phyloP scores from a whole-genome alignment of 2,888 invertebrate genomes.

The Morpho achilles region DNA sequence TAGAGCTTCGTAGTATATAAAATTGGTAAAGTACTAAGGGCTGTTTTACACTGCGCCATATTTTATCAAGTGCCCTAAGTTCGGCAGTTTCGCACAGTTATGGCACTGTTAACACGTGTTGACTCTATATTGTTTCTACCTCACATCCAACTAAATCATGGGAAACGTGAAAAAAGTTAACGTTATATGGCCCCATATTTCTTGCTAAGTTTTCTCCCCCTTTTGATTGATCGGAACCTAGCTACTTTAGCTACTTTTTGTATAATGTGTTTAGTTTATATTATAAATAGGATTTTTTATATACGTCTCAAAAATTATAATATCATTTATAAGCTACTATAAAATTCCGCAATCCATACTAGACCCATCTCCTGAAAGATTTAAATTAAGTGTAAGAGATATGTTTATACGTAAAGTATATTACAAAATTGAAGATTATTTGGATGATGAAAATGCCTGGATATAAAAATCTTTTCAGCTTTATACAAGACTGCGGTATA shows the following conservation, averaged over 20 bases:
- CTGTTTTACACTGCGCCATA: conserved; percentile 67
- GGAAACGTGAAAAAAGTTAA: conserved; percentile 42
- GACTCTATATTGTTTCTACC: conserved; percentile 61
- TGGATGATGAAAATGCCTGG: too few species aligned
- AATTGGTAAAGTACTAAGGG: conserved; percentile 45
- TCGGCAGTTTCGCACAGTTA: conserved; percentile 72
- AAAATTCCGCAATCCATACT: too few species aligned
- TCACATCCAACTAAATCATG: conserved; percentile 55
- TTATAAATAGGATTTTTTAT: too few species aligned
- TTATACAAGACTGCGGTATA: too few species aligned
- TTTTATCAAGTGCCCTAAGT: conserved; percentile 75
- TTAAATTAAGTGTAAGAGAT: too few species aligned
- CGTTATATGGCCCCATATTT: conserved; percentile 27
- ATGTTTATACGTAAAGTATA: too few species aligned
- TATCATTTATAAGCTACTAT: too few species aligned
- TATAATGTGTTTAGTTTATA: neutral
- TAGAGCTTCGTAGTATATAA: conserved; percentile 10
- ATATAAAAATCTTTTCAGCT: too few species aligned
- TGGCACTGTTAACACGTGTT: conserved; percentile 76
- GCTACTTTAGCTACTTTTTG: too few species aligned
- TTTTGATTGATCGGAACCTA: conserved; percentile 2
- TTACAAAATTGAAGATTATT: too few species aligned
- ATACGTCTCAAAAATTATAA: too few species aligned
- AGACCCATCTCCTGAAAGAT: too few species aligned
- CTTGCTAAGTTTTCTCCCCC: conserved; percentile 18